Base-by-base conservation (phyloP, 2,797 vertebrate genomes). In the Gymnocypris eckloni region DNA sequence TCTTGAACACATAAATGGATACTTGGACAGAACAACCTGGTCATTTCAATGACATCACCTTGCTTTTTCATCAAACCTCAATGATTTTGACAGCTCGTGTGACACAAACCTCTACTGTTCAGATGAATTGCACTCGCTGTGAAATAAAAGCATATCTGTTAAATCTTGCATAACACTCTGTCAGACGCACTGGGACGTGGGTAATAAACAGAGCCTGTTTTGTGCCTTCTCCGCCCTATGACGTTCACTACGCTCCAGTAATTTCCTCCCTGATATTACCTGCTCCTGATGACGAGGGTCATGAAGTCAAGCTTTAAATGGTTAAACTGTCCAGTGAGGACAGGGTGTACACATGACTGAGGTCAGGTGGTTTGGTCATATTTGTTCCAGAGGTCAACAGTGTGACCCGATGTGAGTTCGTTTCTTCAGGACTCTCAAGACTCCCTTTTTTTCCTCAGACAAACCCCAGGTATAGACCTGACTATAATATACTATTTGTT, bases 91-190 rank as follows among this genome's bases (percentile, higher is more conserved):
- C 82, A 78, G 28, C 61, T 52, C 69, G 82, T 11, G 61, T 25
- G 64, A 66, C 71, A 80, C 43, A 67, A 33, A 37, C 43, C 59
- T 66, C 59, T 76, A 28, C 56, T 75, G 71, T 83, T 75, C 7
- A 61, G 52, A 67, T 28, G 12, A 54, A 56, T 41, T 77, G 48
- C 33, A 0, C 48, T 78, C 3, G 15, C 16, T 5, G n/a, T 15
- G 39, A 54, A 78, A 84, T 84, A 43, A 84, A 84, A 70, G 48
- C 59, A 54, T 84, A 73, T 45, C 43, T 69, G 45, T 84, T 79
- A 2, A 84, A 70, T 4, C 73, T 84, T 79, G 54, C 61, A 12
- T 66, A 79, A 70, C 1, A 3, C 12, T 18, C 22, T 39, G 61
- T 43, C 73, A 79, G 16, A 16, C 12, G 18, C 18, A 43, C 41